A percentile compares a stretch with the other conserved stretches of the same genome.
Evolutionary conservation across 2,113 vertebrate genomes (phyloP).

Genomic region (Sisor rabdophorus): DNA sequence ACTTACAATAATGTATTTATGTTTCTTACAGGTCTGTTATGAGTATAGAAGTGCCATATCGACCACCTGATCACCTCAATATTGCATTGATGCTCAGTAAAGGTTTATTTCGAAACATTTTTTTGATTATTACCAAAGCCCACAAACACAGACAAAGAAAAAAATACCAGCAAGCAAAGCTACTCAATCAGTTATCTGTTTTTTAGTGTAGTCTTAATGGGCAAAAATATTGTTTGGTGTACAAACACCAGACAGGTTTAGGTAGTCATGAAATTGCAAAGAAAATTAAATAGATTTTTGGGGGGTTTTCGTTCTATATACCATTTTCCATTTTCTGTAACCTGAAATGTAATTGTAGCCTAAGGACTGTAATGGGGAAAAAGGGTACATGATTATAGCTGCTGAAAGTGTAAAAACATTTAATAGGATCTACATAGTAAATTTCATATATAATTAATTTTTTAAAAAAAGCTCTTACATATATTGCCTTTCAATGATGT

Average conservation of each 20-base stretch:
- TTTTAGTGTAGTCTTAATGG: conserved; percentile 5
- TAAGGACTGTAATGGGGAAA: background rate
- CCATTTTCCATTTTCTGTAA: conserved; percentile 13
- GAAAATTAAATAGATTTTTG: background rate
- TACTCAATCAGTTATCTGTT: background rate
- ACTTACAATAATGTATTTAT: conserved; percentile 53
- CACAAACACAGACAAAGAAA: background rate
- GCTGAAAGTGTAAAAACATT: conserved; percentile 2
- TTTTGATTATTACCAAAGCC: conserved; percentile 37
- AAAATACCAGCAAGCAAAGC: conserved; percentile 5
- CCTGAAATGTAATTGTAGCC: conserved; percentile 6
- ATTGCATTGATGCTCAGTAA: conserved; percentile 42
- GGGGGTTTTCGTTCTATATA: background rate
- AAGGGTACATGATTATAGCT: conserved; percentile 3
- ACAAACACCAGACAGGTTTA: conserved; percentile 1
- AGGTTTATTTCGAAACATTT: conserved; percentile 41
- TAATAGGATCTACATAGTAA: background rate
- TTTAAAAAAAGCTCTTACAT: background rate
- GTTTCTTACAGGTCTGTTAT: conserved; percentile 56
- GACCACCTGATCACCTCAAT: conserved; percentile 32
- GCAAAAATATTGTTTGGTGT: conserved; percentile 46
- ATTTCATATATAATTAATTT: background rate
- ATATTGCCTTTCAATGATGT: conserved; percentile 14
- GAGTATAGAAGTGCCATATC: conserved; percentile 45
- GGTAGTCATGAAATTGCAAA: background rate